These are phyloP conservation scores for Ceriagrion tenellum DNA, from an alignment of 2,888 invertebrate genomes.

Conservation along the genomic window DNA sequence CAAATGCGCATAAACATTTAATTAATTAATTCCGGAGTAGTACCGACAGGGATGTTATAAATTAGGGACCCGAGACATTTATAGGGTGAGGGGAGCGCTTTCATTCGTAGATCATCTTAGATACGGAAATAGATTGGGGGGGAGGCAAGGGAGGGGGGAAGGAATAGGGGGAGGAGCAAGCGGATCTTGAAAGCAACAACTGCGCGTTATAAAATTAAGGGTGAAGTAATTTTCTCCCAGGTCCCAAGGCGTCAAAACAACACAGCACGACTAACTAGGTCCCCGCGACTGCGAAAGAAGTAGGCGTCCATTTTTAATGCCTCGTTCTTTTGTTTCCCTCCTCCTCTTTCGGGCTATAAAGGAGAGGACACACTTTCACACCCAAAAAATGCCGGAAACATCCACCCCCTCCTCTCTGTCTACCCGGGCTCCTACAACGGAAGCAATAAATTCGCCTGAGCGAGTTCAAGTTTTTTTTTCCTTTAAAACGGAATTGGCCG, in stretches of 20 bases:
- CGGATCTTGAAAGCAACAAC: background rate
- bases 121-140: background rate
- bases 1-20: background rate
- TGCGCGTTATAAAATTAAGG: conserved; percentile 10
- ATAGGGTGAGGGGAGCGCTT: background rate
- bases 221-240: conserved; percentile 24
- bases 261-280: conserved; percentile 56
- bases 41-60: background rate
- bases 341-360: background rate
- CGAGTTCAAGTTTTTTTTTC: conserved; percentile 35
- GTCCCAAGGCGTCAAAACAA: conserved; percentile 51
- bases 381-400: conserved; percentile 63
- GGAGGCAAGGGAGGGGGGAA: background rate
- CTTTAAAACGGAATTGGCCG: conserved; percentile 7
- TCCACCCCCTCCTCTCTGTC: background rate
- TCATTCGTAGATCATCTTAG: conserved; percentile 13
- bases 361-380: conserved; percentile 61
- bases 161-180: background rate
- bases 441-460: conserved; percentile 59
- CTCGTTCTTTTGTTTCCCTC: conserved; percentile 34
- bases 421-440: background rate
- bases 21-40: conserved; percentile 20
- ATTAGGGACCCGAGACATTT: background rate
- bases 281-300: background rate
- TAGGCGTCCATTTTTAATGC: conserved; percentile 58